A percentile compares a stretch with the other conserved stretches of the same genome.
Evolutionary conservation across 1,140 invertebrate genomes (phyloP).

Genomic region (Drosophila neocordata): DNA sequence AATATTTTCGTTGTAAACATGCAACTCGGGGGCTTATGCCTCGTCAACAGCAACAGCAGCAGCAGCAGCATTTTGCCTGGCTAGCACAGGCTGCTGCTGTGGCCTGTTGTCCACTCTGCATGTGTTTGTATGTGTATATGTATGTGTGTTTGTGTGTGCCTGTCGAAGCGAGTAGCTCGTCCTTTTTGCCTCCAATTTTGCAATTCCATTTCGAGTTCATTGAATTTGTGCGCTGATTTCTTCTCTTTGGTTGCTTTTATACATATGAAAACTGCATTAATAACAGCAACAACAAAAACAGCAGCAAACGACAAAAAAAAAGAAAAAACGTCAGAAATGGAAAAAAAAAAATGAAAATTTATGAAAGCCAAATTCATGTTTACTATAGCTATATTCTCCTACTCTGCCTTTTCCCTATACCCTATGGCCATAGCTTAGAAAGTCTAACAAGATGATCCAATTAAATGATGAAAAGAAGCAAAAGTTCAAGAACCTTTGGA

Average conservation of each 20-base stretch:
- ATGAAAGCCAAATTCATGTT: conserved; percentile 56
- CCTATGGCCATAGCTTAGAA: not conserved
- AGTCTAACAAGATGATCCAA: not conserved
- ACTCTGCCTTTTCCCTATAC: conserved; percentile 7
- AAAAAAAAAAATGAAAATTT: conserved; percentile 51
- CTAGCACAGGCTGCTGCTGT: conserved; percentile 8
- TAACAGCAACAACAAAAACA: conserved; percentile 22
- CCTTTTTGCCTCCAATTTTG: conserved; percentile 27
- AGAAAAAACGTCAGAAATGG: not conserved
- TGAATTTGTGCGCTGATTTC: conserved; percentile 74
- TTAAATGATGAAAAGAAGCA: too few relatives aligned
- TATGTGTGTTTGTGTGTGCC: not conserved
- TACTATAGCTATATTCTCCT: not conserved
- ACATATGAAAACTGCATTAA: conserved; percentile 63
- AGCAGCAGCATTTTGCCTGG: conserved; percentile 5
- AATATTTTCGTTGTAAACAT: conserved; percentile 71
- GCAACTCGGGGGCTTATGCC: conserved; percentile 29
- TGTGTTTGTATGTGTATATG: not conserved
- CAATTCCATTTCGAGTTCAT: conserved; percentile 76
- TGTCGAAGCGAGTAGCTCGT: conserved; percentile 15
- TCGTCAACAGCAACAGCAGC: conserved; percentile 26
- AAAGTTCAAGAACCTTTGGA: too few relatives aligned
- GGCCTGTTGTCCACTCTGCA: conserved; percentile 26
- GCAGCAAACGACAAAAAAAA: not conserved
- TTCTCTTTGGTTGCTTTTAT: conserved; percentile 43